Conservation (phyloP, 2,888 invertebrate genomes). For the Rhynchonema sp. region DNA sequence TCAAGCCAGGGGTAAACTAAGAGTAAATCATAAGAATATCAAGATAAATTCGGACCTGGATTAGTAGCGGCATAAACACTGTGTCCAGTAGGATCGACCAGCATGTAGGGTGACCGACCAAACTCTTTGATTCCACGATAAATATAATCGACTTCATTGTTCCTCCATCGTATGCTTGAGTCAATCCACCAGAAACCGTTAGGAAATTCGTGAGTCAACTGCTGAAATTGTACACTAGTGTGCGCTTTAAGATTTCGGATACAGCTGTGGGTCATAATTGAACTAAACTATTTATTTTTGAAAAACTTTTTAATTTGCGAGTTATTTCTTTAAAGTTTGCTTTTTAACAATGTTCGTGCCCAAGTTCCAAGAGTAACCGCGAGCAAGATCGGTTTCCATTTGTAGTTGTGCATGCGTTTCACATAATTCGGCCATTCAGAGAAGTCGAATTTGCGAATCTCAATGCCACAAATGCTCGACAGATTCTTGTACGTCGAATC, state of each 20-base stretch:
- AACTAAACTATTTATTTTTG: no score
- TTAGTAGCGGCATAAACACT: slow-evolving; percentile 2
- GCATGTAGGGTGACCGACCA: background rate
- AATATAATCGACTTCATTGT: background rate
- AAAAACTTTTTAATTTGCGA: no score
- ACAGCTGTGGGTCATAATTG: no score
- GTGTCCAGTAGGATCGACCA: slow-evolving; percentile 2
- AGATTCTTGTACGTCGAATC: no score
- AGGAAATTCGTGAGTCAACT: background rate
- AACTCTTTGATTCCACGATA: background rate
- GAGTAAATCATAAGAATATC: background rate
- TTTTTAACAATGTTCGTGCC: no score
- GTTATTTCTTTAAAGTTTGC: no score
- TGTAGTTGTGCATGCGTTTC: background rate
- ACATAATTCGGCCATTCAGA: slow-evolving; percentile 1
- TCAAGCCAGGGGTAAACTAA: no score
- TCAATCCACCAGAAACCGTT: background rate
- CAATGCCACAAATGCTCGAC: no score
- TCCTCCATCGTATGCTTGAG: background rate
- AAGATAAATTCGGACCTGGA: no score
- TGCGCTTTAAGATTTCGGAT: no score
- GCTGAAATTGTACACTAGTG: no score
- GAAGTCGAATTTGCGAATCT: slow-evolving; percentile 2
- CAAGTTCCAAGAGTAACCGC: slow-evolving; percentile 4
- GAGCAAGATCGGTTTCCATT: slow-evolving; percentile 4